These are phyloP conservation scores for Torymus tubicola DNA, from an alignment of 2,888 invertebrate species.

Conservation along the genomic window DNA sequence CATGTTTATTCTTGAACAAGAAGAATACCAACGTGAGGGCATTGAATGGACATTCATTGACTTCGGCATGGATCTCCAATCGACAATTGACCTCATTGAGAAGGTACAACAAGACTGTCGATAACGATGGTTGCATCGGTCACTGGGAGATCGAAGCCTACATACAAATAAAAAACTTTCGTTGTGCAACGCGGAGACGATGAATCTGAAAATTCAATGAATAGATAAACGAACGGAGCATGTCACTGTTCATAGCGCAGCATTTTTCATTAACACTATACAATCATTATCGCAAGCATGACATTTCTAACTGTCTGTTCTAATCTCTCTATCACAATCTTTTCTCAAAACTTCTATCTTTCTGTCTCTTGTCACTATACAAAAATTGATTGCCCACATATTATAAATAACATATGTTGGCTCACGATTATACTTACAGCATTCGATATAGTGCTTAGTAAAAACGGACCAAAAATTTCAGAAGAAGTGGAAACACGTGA, in stretches of 20 bases:
- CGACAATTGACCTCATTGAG: conserved; percentile 88
- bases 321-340: not conserved
- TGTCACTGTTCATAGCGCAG: conserved; percentile 28
- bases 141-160: conserved; percentile 51
- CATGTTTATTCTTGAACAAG: conserved; percentile 89
- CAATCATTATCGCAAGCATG: conserved; percentile 25
- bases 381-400: conserved; percentile 26
- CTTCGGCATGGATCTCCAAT: conserved; percentile 89
- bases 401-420: conserved; percentile 41
- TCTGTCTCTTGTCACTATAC: conserved; percentile 1
- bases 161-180: conserved; percentile 15
- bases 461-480: conserved; percentile 5
- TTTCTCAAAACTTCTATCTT: not conserved
- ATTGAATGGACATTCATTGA: conserved; percentile 88
- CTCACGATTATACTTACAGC: not conserved
- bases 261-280: conserved; percentile 31
- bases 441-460: conserved; percentile 1
- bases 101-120: conserved; percentile 79
- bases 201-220: conserved; percentile 33
- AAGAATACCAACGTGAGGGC: conserved; percentile 86
- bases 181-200: conserved; percentile 39
- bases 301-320: conserved; percentile 33
- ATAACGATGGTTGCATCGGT: conserved; percentile 59
- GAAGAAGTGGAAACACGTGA: conserved; percentile 9
- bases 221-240: conserved; percentile 35